Base-by-base conservation (phyloP, 2,113 vertebrate genomes). In the Entomyzon cyanotis region DNA sequence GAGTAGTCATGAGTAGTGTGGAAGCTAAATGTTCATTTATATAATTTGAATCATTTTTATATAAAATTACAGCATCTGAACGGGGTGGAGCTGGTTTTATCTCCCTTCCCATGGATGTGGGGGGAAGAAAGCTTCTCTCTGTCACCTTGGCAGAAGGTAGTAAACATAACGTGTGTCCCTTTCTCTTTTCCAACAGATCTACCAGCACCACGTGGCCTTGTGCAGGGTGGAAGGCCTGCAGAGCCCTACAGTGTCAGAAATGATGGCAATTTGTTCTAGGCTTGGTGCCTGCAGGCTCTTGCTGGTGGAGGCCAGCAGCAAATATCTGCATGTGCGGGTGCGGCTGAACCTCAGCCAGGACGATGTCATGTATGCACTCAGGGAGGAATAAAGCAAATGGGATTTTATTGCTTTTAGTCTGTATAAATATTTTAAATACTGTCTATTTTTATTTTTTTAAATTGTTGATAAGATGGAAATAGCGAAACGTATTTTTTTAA, bases 261-360 rank as follows among this genome's bases (percentile, higher is more conserved):
- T 98, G 3, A 98, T 99, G 97, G 98, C 98, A 0, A 96, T 98
- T 52, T 99, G 98, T 65, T 98, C 97, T 17, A 98, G 97, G 2
- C 98, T 99, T 21, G 98, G 99, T 1, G 98, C 99, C 76, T 99
- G 98, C 91, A 98, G 99, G 68, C 95, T 99, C 3, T 97, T 99
- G 82, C 98, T 99, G 14, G 68, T 98, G 84, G 99, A 99, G 71
- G 74, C 98, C 58, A 98, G 98, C 73, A 98, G 67, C 19, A 98
- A 99, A 22, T 99, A 99, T 18, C 71, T 99, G 25, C 97, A 99
- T 16, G 97, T 98, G 94, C 97, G 98, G 1, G 97, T 99, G 74
- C 98, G 99, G 23, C 98, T 99, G 62, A 99, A 99, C 12, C 90
- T 99, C 70, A 99, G 98, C 97, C 99, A 99, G 96, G 99, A 99